Base-by-base conservation (phyloP, 1,140 invertebrate species). In the Drosophila obscura region DNA sequence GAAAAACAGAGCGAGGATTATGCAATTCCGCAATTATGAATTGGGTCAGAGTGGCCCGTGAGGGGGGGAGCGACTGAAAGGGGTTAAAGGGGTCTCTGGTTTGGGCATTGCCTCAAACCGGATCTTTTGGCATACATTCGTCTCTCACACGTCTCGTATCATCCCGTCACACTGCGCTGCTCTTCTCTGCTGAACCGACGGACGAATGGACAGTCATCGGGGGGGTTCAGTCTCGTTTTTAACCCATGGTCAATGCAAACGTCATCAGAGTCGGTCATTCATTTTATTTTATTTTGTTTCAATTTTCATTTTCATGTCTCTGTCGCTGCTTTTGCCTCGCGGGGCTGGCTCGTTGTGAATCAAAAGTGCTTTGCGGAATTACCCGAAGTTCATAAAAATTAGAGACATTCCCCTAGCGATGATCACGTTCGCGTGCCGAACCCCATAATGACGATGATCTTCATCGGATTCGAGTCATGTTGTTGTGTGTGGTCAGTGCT, bases 301-400 rank as follows among this genome's bases (percentile, higher is more conserved):
- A 19, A 19, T 19, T 19, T 19, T 19, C 19, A n/a, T 26, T 50
- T 50, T 11, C 2, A 16, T 19, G 19, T 22, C 6, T 31, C n/a
- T 13, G n/a, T 7, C 6, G 15, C 24, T 35, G 3, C 31, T 35
- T 11, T 4, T 35, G 31, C 49, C 55, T 43, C 28, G 51, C 31
- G 51, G 39, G 15, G 50, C 64, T 55, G 52, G 49, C 53, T 59
- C 46, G 22, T 41, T 51, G 63, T 81, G 68, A 82, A 61, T 79
- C 65, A 63, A 78, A 65, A 63, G 43, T 46, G 46, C 48, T 60
- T 69, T 15, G 51, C 65, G 83, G 83, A 80, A 88, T 88, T 88
- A 88, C 83, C 83, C 83, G 79, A 83, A 88, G 83, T 83, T 88
- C 79, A 83, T 73, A 80, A 71, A 79, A 88, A 88, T 83, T 73